Evolutionary conservation across 2,113 vertebrate genomes (phyloP), one percentile per base, ranked within the genome.

Genomic region (Cacatua alba): DNA sequence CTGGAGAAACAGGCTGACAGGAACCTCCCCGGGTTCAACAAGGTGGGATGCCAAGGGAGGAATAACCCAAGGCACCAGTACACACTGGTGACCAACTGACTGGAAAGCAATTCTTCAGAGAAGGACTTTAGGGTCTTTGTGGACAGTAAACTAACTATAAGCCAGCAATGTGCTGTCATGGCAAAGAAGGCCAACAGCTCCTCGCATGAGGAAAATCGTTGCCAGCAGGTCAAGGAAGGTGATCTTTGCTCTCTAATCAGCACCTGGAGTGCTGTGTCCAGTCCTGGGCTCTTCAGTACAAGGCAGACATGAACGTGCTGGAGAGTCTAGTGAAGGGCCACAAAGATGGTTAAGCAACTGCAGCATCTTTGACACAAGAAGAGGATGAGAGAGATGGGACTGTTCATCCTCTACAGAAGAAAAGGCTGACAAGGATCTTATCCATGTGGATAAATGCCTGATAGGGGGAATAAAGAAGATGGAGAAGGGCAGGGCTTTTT

Each of bases 81-180:
- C 5, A 13, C 8, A 18, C 20, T 59, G 49, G 39, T 81, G 51
- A 57, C 64, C 33, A 69, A 5, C 7, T 59, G 28, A 16, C 31
- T 79, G 65, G 29, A 85, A 79, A 82, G 17, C 15, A 78, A 7
- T 28, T 75, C 28, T 53, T n/a, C 21, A 63, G 29, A 59, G 26
- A 49, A 64, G 31, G 19, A 49, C 21, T 76, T 86, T 2, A 9
- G 17, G 14, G 11, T 37, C 67, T 31, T 41, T 4, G 5, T 82
- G 16, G 37, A 24, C 35, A 24, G 4, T 16, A 79, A 70, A 18
- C 17, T 48, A 51, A 9, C 18, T 29, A 13, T 14, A 17, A 82
- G 11, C 17, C n/a, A 77, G 28, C 11, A 71, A 35, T 9, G 4
- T 59, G 43, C 9, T 28, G 9, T 49, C 18, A 5, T 0, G 0